These are phyloP conservation scores for Carposina sasakii DNA, from an alignment of 1,140 invertebrate genomes.

Conservation along the genomic window DNA sequence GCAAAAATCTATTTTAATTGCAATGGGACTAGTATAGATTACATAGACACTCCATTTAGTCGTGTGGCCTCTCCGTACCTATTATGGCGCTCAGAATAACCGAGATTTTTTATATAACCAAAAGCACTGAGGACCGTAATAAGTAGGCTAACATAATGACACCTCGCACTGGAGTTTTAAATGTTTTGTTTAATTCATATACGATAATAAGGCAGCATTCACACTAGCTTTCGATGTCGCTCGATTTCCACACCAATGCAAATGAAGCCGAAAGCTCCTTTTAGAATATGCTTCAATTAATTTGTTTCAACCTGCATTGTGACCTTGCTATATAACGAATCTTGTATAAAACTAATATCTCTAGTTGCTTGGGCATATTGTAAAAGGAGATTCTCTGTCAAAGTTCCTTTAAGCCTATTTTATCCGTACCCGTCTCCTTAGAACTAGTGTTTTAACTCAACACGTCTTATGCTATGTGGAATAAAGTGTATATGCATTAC, in stretches of 20 bases:
- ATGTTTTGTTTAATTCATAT: conserved; percentile 33
- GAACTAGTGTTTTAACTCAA: conserved; percentile 45
- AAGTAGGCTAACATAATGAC: too few species aligned
- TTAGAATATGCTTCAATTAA: conserved; percentile 40
- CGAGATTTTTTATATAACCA: too few species aligned
- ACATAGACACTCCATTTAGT: conserved; percentile 47
- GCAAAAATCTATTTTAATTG: conserved; percentile 64
- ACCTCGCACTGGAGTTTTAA: conserved; percentile 47
- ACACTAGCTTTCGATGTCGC: conserved; percentile 59
- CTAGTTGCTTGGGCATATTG: conserved; percentile 30
- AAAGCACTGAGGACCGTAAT: too few species aligned
- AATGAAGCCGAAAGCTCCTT: conserved; percentile 54
- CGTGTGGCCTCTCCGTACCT: conserved; percentile 36
- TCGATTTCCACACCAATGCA: conserved; percentile 50
- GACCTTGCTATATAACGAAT: conserved; percentile 35
- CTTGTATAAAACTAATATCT: conserved; percentile 17
- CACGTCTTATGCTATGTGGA: conserved; percentile 61
- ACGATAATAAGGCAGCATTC: conserved; percentile 60
- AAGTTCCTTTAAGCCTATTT: conserved; percentile 20
- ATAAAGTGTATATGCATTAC: conserved; percentile 44
- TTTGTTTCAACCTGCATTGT: conserved; percentile 38
- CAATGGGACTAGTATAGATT: conserved; percentile 66
- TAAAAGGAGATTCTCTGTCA: conserved; percentile 48
- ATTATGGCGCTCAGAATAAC: too few species aligned
- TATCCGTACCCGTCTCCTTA: conserved; percentile 46